A percentile compares a stretch with the other conserved stretches of the same genome.
phyloP scores from a whole-genome alignment of 2,888 invertebrate genomes.

The Drepana falcataria region DNA sequence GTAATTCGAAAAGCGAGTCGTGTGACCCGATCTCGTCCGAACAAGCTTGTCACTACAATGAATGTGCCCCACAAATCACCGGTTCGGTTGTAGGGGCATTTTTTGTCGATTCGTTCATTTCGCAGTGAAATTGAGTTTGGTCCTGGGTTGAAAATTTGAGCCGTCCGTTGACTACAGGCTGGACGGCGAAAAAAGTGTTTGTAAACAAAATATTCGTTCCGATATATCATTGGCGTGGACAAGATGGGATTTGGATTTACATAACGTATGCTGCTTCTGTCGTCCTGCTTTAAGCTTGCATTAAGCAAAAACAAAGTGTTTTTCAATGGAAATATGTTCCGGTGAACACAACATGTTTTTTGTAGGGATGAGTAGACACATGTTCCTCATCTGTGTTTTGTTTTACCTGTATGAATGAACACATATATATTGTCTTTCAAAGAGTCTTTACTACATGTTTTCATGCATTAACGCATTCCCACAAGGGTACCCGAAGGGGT shows the following conservation, averaged over 20 bases:
- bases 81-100: conserved; percentile 54
- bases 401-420: too few relatives aligned
- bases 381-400: neutral
- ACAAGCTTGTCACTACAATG: conserved; percentile 73
- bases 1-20: conserved; percentile 47
- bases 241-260: conserved; percentile 26
- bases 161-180: conserved; percentile 28
- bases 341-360: neutral
- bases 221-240: conserved; percentile 26
- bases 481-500: too few relatives aligned
- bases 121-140: conserved; percentile 67
- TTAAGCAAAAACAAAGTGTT: conserved; percentile 4
- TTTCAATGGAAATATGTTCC: neutral
- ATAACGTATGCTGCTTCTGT: too few relatives aligned
- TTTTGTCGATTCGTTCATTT: conserved; percentile 70
- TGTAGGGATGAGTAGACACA: neutral
- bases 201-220: conserved; percentile 39
- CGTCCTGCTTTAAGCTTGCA: conserved; percentile 6
- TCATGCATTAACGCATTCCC: too few relatives aligned
- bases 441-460: too few relatives aligned
- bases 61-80: conserved; percentile 74
- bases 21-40: conserved; percentile 46
- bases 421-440: too few relatives aligned
- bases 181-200: conserved; percentile 32
- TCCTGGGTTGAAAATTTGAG: conserved; percentile 48